Percentiles rank a stretch among this genome's conserved stretches.
phyloP scores from a whole-genome alignment of 2,888 invertebrate genomes.

The Cephus nigrinus region DNA sequence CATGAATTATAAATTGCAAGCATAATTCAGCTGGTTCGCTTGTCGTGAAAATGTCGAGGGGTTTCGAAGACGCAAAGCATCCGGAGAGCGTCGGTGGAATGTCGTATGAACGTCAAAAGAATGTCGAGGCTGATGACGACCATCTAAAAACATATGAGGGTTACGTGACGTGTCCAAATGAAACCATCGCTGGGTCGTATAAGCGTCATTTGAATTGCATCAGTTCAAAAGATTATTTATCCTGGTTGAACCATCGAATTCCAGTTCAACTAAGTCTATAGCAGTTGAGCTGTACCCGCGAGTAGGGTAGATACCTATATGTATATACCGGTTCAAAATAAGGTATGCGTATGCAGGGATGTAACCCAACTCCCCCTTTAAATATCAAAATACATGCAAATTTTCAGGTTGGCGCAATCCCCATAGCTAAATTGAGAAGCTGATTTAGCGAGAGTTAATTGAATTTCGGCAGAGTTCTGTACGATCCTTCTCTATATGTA shows the following conservation, averaged over 20 bases:
- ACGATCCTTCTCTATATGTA: neutral
- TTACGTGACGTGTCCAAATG: neutral
- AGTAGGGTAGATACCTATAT: neutral
- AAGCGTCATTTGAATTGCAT: conserved; percentile 23
- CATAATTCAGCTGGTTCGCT: neutral
- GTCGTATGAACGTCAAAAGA: neutral
- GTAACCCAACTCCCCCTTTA: conserved; percentile 25
- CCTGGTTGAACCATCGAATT: conserved; percentile 17
- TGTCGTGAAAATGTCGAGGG: neutral
- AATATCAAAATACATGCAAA: conserved; percentile 37
- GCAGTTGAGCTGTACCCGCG: conserved; percentile 8
- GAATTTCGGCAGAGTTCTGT: conserved; percentile 23
- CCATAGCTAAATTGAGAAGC: conserved; percentile 28
- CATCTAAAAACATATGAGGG: neutral
- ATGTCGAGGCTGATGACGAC: neutral
- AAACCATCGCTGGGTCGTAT: neutral
- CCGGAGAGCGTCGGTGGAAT: neutral
- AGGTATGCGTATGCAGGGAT: neutral
- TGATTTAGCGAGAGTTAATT: conserved; percentile 34
- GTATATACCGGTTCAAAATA: conserved; percentile 12
- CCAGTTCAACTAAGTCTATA: conserved; percentile 16
- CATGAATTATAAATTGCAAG: neutral
- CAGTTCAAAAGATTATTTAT: conserved; percentile 19
- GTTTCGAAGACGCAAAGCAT: neutral
- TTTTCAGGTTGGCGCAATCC: conserved; percentile 15